Evolutionary conservation across 2,888 invertebrate species (phyloP).

Genomic region (Amiota communis): DNA sequence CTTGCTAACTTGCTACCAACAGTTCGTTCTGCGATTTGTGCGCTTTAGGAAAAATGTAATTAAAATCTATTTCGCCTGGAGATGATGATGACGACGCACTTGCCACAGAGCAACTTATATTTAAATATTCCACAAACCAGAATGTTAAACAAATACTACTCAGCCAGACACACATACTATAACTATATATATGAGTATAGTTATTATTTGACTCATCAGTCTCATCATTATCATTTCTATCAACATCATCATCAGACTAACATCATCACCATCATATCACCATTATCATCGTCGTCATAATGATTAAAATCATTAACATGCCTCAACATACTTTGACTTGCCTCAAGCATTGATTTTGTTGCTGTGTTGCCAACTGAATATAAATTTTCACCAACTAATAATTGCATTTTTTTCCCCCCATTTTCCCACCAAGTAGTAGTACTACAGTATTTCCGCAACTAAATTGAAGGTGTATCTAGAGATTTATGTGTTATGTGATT

Average conservation of each 20-base stretch:
- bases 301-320: background rate
- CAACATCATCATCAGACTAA: background rate
- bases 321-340: background rate
- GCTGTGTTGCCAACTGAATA: constrained; percentile 8
- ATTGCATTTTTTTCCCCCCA: constrained; percentile 23
- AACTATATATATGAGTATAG: background rate
- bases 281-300: background rate
- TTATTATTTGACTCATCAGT: constrained; percentile 16
- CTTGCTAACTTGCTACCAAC: constrained; percentile 19
- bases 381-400: constrained; percentile 30
- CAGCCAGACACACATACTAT: background rate
- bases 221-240: background rate
- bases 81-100: constrained; percentile 3
- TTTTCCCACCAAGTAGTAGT: background rate
- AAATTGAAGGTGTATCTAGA: constrained; percentile 19
- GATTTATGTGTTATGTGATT: background rate
- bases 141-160: constrained; percentile 4
- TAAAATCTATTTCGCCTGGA: constrained; percentile 37
- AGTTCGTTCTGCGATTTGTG: constrained; percentile 8
- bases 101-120: constrained; percentile 1
- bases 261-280: background rate
- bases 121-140: background rate
- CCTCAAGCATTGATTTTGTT: constrained; percentile 20
- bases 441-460: constrained; percentile 2
- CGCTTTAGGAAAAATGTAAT: constrained; percentile 42